Evolutionary conservation across 1,140 invertebrate species (phyloP), one percentile per base, ranked within the genome.

Genomic region (Cherax destructor): DNA sequence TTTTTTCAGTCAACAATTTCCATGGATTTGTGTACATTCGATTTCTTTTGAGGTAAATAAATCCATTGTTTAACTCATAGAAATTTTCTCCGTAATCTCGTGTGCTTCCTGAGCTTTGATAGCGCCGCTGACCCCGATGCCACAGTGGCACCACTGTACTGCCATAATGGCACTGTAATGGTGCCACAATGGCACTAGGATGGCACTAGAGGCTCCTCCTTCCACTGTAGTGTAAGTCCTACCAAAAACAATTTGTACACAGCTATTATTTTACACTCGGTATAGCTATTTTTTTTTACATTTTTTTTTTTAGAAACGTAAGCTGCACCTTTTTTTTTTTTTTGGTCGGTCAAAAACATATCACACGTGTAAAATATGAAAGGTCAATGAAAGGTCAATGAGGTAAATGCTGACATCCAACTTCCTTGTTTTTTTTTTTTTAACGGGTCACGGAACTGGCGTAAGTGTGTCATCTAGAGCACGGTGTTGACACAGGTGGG

Each of bases 1-100:
- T 74, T 74, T 74, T 74, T 74, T 74, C 69, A 30, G 69, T 74
- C 69, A 74, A 74, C 69, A 74, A 74, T 74, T 74, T 74, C 69
- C 69, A 74, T 74, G 24, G 24, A 24, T 30, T 74, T 74, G 69
- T 30, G 69, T 74, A 74, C 69, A 65, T 65, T 65, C 13, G 13
- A 65, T 21, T 65, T 21, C 21, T 65, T 65, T 65, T 11, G 18
- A 65, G 61, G 61, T 65, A 65, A 65, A 10, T 65, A 65, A 65
- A 65, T 65, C 56, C 30, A 56, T 10, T 56, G 9, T 65, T 65
- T 18, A 65, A 65, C 61, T 65, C 1, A 65, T 65, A 65, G 21
- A 65, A 65, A 65, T 5, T 18, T 65, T 65, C 13, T 65, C 13
- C 52, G 56, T 59, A 10, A 59, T 10, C 16, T 59, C 56, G 16